Evolutionary conservation across 37 sponge, comb jelly and placozoan genomes (phyloP).

Genomic region (Spongilla lacustris): DNA sequence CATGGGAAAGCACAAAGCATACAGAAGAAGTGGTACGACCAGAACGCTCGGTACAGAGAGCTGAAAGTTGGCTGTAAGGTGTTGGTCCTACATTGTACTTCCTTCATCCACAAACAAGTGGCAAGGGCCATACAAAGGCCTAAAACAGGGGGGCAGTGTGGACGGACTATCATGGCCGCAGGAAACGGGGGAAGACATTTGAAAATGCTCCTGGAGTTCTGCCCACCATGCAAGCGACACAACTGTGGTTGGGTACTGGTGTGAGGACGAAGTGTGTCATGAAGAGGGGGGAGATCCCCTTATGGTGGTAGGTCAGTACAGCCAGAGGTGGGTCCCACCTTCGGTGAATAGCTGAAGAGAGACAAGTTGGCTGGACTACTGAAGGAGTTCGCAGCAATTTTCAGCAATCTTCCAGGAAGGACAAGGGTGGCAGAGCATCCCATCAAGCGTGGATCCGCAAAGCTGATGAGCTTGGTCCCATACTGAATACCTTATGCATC

Average conservation of each 20-base stretch:
- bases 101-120: slow-evolving; percentile 25
- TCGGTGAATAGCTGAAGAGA: background rate
- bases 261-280: background rate
- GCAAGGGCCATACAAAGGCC: slow-evolving; percentile 9
- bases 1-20: background rate
- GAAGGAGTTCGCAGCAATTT: slow-evolving; percentile 15
- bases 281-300: background rate
- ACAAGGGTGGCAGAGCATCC: slow-evolving; percentile 7
- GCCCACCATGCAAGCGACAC: slow-evolving; percentile 1
- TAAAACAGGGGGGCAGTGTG: slow-evolving; percentile 6
- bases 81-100: slow-evolving; percentile 24
- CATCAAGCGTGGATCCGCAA: slow-evolving; percentile 11
- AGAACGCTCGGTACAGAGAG: slow-evolving; percentile 3
- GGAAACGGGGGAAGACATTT: slow-evolving; percentile 20
- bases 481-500: slow-evolving; percentile 6
- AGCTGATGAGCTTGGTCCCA: background rate
- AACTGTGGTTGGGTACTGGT: background rate
- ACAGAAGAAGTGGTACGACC: slow-evolving; percentile 23
- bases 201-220: slow-evolving; percentile 39
- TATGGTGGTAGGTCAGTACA: no score
- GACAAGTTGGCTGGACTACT: background rate
- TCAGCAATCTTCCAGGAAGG: slow-evolving; percentile 20
- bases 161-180: background rate
- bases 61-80: slow-evolving; percentile 20
- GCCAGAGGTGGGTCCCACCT: background rate